A percentile compares a stretch with the other conserved stretches of the same genome.
Conservation (phyloP, 2,888 invertebrate species). For the Cheilosia soror region DNA sequence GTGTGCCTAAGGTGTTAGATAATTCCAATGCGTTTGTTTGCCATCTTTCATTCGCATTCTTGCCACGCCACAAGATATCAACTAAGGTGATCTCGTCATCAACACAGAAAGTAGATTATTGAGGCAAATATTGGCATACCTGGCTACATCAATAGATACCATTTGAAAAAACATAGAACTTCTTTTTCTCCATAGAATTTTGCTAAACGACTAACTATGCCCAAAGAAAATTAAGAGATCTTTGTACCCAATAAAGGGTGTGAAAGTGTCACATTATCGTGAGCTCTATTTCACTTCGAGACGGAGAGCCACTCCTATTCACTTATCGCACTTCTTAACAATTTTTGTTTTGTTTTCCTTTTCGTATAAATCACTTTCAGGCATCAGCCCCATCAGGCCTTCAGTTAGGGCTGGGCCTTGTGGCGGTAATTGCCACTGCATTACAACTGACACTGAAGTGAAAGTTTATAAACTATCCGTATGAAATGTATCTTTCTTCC, state of each 20-base stretch:
- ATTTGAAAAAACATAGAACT: conserved; percentile 13
- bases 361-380: conserved; percentile 24
- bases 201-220: conserved; percentile 34
- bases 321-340: conserved; percentile 38
- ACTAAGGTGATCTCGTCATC: conserved; percentile 18
- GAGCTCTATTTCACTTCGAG: conserved; percentile 22
- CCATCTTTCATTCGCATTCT: conserved; percentile 12
- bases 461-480: conserved; percentile 39
- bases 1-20: conserved; percentile 13
- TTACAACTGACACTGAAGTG: conserved; percentile 48
- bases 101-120: conserved; percentile 4
- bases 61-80: conserved; percentile 4
- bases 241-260: conserved; percentile 25
- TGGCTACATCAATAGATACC: not conserved
- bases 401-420: conserved; percentile 35
- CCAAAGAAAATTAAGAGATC: conserved; percentile 35
- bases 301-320: conserved; percentile 25
- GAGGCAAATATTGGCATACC: conserved; percentile 29
- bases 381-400: not conserved
- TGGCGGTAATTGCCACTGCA: conserved; percentile 33
- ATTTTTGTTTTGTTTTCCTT: conserved; percentile 13
- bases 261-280: conserved; percentile 34
- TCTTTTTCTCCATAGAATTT: conserved; percentile 1
- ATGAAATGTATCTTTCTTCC: conserved; percentile 26
- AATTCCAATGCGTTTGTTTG: conserved; percentile 38